These are phyloP conservation scores for Chaetorhynchus papuensis DNA, from an alignment of 2,113 vertebrate species.

Conservation along the genomic window DNA sequence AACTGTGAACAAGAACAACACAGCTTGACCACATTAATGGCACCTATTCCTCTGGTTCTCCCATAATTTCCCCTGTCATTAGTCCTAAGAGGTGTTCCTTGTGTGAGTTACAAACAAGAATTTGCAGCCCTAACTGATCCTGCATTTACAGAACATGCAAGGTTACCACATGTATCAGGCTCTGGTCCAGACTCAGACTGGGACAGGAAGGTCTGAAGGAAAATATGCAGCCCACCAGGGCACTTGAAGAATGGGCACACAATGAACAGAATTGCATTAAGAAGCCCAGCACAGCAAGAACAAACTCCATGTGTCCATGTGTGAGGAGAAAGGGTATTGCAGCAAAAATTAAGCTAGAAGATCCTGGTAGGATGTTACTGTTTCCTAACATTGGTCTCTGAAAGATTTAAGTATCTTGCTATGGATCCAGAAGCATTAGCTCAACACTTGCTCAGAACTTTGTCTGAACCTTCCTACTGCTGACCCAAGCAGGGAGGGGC, in stretches of 20 bases:
- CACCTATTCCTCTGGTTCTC: background rate
- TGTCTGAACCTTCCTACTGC: background rate
- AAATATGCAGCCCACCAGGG: background rate
- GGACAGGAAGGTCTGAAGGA: background rate
- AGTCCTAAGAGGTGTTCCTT: background rate
- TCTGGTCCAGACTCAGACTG: background rate
- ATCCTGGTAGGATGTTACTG: background rate
- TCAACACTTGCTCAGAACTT: background rate
- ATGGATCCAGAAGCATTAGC: background rate
- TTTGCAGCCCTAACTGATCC: background rate
- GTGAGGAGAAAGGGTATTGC: background rate
- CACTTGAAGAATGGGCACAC: background rate
- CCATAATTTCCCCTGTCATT: background rate
- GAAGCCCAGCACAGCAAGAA: background rate
- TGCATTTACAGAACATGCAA: background rate
- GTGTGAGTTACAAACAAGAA: background rate
- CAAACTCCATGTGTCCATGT: background rate
- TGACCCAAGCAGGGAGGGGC: background rate
- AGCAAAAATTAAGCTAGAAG: background rate
- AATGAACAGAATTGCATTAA: background rate
- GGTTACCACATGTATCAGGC: background rate
- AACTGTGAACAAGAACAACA: background rate
- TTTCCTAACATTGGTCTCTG: background rate
- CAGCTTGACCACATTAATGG: background rate
- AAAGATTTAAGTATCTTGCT: background rate